Percentiles rank a stretch among this genome's conserved stretches.
These are phyloP conservation scores for Stegodyphus dumicola DNA, from an alignment of 1,140 invertebrate genomes.

Conservation along the genomic window DNA sequence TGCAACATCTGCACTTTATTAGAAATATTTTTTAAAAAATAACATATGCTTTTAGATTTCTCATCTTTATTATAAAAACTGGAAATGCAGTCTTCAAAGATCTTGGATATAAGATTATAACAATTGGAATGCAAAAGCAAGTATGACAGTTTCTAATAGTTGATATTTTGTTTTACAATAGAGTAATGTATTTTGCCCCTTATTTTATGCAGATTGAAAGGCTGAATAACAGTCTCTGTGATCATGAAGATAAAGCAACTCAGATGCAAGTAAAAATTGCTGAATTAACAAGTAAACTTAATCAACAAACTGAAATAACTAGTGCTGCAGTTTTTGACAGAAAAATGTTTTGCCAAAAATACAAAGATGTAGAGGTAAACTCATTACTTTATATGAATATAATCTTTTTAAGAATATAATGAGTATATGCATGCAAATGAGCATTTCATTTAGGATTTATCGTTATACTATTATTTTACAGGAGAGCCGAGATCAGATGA, in stretches of 20 bases:
- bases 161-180: neutral
- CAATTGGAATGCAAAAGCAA: neutral
- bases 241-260: constrained; percentile 28
- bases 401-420: too few relatives aligned
- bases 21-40: neutral
- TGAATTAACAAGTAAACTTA: constrained; percentile 28
- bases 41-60: neutral
- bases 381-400: too few relatives aligned
- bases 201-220: constrained; percentile 28
- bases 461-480: neutral
- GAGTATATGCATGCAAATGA: too few relatives aligned
- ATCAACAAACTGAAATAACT: constrained; percentile 27
- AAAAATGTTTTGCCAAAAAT: constrained; percentile 49
- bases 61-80: neutral
- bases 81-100: neutral
- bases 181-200: neutral
- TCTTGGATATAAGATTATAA: neutral
- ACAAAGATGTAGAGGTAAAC: constrained; percentile 45
- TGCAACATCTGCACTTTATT: too few relatives aligned
- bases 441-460: too few relatives aligned
- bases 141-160: too few relatives aligned
- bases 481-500: constrained; percentile 46
- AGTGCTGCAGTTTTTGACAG: constrained; percentile 32
- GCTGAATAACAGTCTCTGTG: constrained; percentile 15
- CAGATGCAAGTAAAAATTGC: constrained; percentile 1